Evolutionary conservation across 2,888 invertebrate species (phyloP).

Genomic region (Druceiella hillmani): DNA sequence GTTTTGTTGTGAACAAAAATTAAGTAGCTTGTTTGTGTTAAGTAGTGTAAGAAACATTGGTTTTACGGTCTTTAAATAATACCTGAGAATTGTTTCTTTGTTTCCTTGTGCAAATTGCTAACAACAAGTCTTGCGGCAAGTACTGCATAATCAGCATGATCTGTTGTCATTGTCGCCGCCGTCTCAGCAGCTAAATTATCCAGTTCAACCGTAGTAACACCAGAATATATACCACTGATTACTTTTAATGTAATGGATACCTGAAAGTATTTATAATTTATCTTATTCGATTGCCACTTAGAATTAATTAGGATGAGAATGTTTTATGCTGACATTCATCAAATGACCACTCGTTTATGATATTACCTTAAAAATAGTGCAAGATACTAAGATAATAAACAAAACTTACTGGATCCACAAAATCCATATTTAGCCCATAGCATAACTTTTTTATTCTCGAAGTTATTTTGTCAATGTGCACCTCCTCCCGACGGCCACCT

Average conservation of each 20-base stretch:
- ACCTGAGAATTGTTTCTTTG: constrained; percentile 90
- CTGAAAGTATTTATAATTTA: constrained; percentile 37
- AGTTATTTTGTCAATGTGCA: constrained; percentile 97
- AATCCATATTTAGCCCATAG: constrained; percentile 93
- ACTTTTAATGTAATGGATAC: constrained; percentile 85
- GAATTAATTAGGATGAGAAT: too few species aligned
- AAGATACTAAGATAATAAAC: too few species aligned
- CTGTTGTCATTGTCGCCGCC: constrained; percentile 96
- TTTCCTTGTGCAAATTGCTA: constrained; percentile 97
- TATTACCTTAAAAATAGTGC: too few species aligned
- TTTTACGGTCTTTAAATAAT: constrained; percentile 24
- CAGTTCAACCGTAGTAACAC: constrained; percentile 94
- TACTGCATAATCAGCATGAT: constrained; percentile 94
- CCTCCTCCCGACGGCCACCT: constrained; percentile 88
- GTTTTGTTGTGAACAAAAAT: too few species aligned
- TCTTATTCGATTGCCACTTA: background rate
- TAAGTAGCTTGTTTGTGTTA: too few species aligned
- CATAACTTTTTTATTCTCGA: constrained; percentile 92
- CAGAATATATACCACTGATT: constrained; percentile 90
- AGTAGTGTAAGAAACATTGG: background rate
- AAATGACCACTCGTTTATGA: too few species aligned
- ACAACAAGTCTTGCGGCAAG: constrained; percentile 89
- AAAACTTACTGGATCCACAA: constrained; percentile 90
- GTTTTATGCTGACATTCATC: too few species aligned
- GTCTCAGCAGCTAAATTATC: constrained; percentile 98